Evolutionary conservation across 2,113 vertebrate genomes (phyloP).

Genomic region (Rhodinocichla rosea): DNA sequence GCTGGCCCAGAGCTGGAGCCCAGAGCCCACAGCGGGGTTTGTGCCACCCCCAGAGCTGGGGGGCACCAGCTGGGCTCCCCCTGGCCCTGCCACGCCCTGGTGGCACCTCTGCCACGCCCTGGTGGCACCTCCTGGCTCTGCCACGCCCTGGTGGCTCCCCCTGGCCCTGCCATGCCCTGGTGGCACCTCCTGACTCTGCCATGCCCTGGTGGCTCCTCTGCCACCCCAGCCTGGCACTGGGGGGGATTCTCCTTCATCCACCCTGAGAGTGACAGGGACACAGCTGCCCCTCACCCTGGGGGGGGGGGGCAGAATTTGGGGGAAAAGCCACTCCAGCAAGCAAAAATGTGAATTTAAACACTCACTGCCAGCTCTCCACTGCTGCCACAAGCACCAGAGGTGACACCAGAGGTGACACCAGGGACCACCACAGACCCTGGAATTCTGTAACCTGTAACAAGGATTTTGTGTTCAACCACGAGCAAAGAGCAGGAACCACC

Average conservation of each 20-base stretch:
- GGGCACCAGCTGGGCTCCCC: neutral
- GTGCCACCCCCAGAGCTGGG: neutral
- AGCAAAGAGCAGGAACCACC: neutral
- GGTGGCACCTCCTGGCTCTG: no score
- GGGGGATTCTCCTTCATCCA: rapidly evolving
- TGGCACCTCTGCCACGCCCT: no score
- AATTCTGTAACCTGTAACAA: neutral
- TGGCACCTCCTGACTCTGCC: no score
- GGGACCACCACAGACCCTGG: neutral
- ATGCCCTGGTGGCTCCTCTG: neutral
- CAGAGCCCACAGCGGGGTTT: neutral
- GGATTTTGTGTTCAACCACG: neutral
- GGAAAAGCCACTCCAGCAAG: neutral
- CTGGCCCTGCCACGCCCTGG: no score
- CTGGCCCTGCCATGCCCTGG: no score
- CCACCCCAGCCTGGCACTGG: rapidly evolving
- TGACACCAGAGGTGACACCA: neutral
- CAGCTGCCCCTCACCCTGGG: neutral
- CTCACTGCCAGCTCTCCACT: neutral
- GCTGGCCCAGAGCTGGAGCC: neutral
- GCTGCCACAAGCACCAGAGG: no score
- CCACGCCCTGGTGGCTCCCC: no score
- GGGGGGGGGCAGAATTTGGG: neutral
- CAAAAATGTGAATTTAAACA: rapidly evolving
- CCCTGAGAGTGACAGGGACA: neutral